Evolutionary conservation across 1,140 invertebrate species (phyloP).

Genomic region (Thaumatotibia leucotreta): DNA sequence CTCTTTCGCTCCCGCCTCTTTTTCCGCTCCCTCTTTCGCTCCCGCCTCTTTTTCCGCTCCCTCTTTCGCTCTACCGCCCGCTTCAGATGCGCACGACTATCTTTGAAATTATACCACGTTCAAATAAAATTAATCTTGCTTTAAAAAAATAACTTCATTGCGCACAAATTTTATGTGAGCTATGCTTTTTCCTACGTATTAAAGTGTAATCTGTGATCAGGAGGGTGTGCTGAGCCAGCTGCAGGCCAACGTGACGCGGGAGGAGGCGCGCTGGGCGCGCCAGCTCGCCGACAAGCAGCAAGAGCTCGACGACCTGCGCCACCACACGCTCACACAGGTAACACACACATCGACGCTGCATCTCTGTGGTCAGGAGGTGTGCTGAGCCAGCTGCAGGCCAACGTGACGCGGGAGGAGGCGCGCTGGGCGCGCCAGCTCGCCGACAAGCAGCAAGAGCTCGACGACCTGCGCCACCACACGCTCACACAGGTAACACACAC

Average conservation of each 20-base stretch:
- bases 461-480: too few species aligned
- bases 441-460: conserved; percentile 79
- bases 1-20: too few species aligned
- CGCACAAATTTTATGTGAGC: too few species aligned
- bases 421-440: too few species aligned
- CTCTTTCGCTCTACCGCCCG: too few species aligned
- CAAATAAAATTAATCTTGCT: too few species aligned
- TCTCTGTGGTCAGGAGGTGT: too few species aligned
- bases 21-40: too few species aligned
- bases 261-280: conserved; percentile 83
- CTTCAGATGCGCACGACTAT: too few species aligned
- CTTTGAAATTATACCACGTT: too few species aligned
- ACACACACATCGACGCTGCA: conserved; percentile 4
- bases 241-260: conserved; percentile 82
- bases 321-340: conserved; percentile 61
- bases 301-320: conserved; percentile 78
- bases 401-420: background rate
- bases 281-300: conserved; percentile 79
- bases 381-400: conserved; percentile 75
- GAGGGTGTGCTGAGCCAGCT: conserved; percentile 83
- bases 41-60: too few species aligned
- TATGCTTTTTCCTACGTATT: background rate
- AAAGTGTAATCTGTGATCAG: conserved; percentile 45
- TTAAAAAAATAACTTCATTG: too few species aligned
- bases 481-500: conserved; percentile 53